A percentile compares a stretch with the other conserved stretches of the same genome.
Evolutionary conservation across 2,888 invertebrate genomes (phyloP).

Genomic region (Hypselothyrea guttata): DNA sequence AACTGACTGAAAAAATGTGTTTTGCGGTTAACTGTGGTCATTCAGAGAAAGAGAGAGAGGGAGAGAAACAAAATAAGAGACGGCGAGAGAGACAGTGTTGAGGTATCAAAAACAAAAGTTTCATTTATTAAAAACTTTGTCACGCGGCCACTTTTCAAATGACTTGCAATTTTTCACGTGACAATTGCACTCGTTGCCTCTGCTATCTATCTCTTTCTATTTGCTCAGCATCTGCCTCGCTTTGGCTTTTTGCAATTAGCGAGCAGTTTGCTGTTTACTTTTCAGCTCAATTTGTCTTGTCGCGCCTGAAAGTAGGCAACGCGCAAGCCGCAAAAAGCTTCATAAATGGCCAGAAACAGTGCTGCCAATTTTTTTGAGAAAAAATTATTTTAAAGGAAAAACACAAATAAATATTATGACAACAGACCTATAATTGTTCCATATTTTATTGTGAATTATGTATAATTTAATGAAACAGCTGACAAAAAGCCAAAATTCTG

Average conservation of each 20-base stretch:
- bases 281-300: constrained; percentile 70
- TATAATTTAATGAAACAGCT: too few species aligned
- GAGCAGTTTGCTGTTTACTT: constrained; percentile 69
- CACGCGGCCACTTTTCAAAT: constrained; percentile 69
- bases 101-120: constrained; percentile 53
- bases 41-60: not conserved
- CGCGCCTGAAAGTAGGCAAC: constrained; percentile 64
- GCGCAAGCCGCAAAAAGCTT: constrained; percentile 63
- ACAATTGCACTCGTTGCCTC: constrained; percentile 48
- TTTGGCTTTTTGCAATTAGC: constrained; percentile 61
- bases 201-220: not conserved
- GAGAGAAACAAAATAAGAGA: not conserved
- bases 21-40: too few species aligned
- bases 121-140: constrained; percentile 75
- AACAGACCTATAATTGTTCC: too few species aligned
- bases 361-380: too few species aligned
- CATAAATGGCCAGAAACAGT: constrained; percentile 52
- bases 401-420: too few species aligned
- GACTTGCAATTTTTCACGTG: constrained; percentile 75
- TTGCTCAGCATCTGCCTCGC: not conserved
- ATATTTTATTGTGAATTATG: too few species aligned
- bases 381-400: too few species aligned
- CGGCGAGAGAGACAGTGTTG: not conserved
- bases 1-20: not conserved
- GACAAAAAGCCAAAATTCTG: too few species aligned